These are phyloP conservation scores for Emydocephalus ijimae DNA, from an alignment of 2,113 vertebrate genomes.

Conservation along the genomic window DNA sequence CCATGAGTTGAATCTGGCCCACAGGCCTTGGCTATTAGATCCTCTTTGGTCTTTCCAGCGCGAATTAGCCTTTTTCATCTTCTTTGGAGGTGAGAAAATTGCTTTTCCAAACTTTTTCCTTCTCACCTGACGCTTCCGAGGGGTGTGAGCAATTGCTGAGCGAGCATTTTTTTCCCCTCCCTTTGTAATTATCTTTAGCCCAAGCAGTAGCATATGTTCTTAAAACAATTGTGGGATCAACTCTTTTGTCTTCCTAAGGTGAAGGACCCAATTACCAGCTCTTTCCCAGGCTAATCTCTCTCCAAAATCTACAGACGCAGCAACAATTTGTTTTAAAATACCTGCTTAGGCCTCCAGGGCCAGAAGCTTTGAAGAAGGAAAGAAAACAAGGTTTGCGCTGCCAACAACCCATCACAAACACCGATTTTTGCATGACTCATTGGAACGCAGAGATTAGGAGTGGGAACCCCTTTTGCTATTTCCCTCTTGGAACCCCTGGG, in stretches of 20 bases:
- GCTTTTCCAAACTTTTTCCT: neutral
- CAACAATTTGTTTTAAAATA: neutral
- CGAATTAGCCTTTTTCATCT: neutral
- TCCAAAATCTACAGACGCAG: neutral
- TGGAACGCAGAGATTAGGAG: neutral
- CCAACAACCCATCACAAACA: neutral
- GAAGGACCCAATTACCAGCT: neutral
- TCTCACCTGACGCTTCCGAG: neutral
- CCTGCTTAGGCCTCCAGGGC: neutral
- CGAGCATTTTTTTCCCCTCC: neutral
- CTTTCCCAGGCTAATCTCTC: slow-evolving; percentile 4
- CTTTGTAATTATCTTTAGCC: neutral
- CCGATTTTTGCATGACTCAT: neutral
- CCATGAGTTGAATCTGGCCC: too few species aligned
- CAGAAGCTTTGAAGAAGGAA: neutral
- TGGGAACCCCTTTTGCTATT: neutral
- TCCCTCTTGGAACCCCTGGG: neutral
- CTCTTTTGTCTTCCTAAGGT: neutral
- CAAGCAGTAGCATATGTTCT: neutral
- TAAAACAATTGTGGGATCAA: neutral
- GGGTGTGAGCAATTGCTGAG: neutral
- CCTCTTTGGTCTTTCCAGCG: too few species aligned
- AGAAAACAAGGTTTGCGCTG: neutral
- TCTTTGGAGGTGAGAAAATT: too few species aligned
- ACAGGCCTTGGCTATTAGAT: too few species aligned